These are phyloP conservation scores for Monopis laevigella DNA, from an alignment of 2,888 invertebrate genomes.

Conservation along the genomic window DNA sequence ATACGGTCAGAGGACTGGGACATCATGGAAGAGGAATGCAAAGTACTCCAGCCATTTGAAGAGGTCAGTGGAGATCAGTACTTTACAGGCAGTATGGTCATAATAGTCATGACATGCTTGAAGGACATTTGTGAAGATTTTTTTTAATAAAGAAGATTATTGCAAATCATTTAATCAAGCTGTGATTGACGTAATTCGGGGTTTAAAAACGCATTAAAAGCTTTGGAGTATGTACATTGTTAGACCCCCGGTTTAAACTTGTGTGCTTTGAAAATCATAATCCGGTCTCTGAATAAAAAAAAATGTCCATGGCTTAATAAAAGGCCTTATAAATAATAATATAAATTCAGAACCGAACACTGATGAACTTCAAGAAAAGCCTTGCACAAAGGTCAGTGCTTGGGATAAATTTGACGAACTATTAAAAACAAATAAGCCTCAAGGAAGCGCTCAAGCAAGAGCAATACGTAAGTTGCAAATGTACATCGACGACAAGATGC, in stretches of 20 bases:
- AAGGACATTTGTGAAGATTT: background rate
- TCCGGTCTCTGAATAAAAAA: background rate
- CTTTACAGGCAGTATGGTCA: constrained; percentile 1
- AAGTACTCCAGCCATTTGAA: background rate
- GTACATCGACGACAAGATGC: constrained; percentile 13
- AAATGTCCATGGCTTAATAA: background rate
- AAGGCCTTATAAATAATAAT: background rate
- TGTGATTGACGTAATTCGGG: background rate
- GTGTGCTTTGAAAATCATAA: too few relatives aligned
- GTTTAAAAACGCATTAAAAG: background rate
- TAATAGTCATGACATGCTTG: background rate
- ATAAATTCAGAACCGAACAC: background rate
- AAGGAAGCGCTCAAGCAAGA: constrained; percentile 4
- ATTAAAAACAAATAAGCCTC: constrained; percentile 10
- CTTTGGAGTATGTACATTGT: too few relatives aligned
- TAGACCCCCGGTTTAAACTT: too few relatives aligned
- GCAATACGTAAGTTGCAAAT: constrained; percentile 12
- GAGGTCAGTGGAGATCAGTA: background rate
- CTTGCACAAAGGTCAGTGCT: constrained; percentile 7
- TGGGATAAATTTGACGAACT: constrained; percentile 11
- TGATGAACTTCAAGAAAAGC: background rate
- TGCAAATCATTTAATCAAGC: background rate
- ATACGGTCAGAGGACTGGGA: background rate
- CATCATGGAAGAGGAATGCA: background rate
- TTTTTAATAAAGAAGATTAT: background rate